These are phyloP conservation scores for Antennarius maculatus DNA, from an alignment of 2,797 vertebrate genomes.

Conservation along the genomic window DNA sequence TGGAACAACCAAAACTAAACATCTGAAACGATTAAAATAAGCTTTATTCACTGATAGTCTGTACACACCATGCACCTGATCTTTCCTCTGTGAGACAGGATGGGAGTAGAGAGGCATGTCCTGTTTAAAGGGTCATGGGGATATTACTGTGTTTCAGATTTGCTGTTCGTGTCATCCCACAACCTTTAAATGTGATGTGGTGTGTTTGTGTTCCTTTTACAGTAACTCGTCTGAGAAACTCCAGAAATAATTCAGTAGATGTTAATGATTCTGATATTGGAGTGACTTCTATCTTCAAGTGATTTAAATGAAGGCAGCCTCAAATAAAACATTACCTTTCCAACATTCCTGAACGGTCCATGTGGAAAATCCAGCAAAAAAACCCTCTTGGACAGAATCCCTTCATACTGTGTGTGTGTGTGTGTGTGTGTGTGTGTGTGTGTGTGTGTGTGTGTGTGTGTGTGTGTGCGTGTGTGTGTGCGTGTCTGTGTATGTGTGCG, in stretches of 20 bases:
- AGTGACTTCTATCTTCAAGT: conserved; percentile 30
- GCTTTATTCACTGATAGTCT: not conserved
- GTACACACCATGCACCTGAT: not conserved
- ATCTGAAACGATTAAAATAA: not conserved
- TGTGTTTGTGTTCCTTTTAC: conserved; percentile 3
- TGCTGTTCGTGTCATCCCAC: not conserved
- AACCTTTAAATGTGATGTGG: not conserved
- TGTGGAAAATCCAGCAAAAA: conserved; percentile 58
- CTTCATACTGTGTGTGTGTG: conserved; percentile 16
- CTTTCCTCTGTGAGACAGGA: not conserved
- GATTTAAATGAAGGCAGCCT: conserved; percentile 50
- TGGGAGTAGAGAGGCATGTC: not conserved
- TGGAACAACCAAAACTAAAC: not conserved
- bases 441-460: conserved; percentile 1
- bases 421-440: not conserved
- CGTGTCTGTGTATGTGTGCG: not conserved
- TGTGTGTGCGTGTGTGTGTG: not conserved
- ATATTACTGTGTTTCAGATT: not conserved
- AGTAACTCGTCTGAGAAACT: conserved; percentile 28
- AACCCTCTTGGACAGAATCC: conserved; percentile 41
- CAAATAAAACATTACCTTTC: conserved; percentile 50
- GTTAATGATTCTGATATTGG: conserved; percentile 23
- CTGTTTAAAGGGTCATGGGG: conserved; percentile 1
- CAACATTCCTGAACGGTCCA: conserved; percentile 60
- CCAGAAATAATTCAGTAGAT: conserved; percentile 18